Evolutionary conservation across 2,113 vertebrate genomes (phyloP).

Genomic region (Chunga burmeisteri): DNA sequence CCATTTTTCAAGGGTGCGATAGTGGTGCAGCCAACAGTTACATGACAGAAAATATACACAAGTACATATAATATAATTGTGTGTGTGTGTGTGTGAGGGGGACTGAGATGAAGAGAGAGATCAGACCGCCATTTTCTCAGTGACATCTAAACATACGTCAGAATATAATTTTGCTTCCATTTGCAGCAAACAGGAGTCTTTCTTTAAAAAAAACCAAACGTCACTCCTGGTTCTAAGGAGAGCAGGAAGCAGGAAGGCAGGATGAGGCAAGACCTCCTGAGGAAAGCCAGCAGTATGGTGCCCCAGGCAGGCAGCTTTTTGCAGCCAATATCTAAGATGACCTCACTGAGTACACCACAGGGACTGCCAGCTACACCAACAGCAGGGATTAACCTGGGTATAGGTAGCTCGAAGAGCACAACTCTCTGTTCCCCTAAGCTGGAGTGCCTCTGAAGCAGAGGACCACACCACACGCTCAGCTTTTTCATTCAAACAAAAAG

Average conservation of each 20-base stretch:
- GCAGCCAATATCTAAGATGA: neutral
- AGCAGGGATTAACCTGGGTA: accelerated
- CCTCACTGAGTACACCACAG: neutral
- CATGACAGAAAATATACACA: neutral
- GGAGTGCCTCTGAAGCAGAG: neutral
- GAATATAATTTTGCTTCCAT: neutral
- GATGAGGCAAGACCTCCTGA: neutral
- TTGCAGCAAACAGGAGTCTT: neutral
- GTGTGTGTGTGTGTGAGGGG: neutral
- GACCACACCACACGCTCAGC: accelerated
- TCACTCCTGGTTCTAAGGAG: neutral
- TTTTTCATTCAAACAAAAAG: neutral
- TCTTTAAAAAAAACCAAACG: neutral
- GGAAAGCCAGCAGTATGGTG: neutral
- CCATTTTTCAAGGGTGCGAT: neutral
- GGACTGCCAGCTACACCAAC: neutral
- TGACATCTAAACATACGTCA: neutral
- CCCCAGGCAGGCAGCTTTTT: neutral
- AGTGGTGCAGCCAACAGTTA: neutral
- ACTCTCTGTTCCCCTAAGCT: neutral
- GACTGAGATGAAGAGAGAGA: neutral
- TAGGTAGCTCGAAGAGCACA: neutral
- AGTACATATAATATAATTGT: neutral
- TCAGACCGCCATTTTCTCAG: neutral
- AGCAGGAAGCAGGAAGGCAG: neutral